A percentile compares a stretch with the other conserved stretches of the same genome.
Conservation (phyloP, 2,888 invertebrate species). For the Drosophila nigritarsus region DNA sequence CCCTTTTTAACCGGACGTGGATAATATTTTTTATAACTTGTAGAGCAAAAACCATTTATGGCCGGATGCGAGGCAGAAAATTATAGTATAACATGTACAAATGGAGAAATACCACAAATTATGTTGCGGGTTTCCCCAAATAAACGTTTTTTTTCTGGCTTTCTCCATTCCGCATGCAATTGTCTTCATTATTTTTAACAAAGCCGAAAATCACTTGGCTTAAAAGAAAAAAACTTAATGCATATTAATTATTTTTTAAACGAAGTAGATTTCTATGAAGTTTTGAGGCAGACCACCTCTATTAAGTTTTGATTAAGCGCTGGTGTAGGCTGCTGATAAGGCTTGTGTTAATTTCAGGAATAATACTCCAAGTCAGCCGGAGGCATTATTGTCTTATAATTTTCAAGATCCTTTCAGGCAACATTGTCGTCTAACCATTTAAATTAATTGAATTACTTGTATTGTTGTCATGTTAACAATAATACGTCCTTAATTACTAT, state of each 20-base stretch:
- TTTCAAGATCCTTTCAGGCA: not conserved
- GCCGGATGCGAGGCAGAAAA: not conserved
- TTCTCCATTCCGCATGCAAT: not conserved
- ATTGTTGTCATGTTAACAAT: not conserved
- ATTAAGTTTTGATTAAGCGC: not conserved
- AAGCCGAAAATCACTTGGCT: not conserved
- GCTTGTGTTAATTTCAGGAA: not conserved
- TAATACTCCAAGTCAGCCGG: not conserved
- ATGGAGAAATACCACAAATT: not conserved
- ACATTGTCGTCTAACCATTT: not conserved
- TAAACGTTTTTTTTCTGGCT: not conserved
- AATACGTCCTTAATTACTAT: not conserved
- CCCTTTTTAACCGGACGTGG: not conserved
- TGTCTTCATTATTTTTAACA: not conserved
- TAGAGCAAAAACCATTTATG: not conserved
- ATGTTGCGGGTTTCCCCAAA: not conserved
- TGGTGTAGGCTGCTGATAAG: not conserved
- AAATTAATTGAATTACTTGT: not conserved
- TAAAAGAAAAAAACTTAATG: not conserved
- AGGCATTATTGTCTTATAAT: not conserved
- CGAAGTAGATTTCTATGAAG: not conserved
- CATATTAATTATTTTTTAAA: not conserved
- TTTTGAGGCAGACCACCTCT: not conserved
- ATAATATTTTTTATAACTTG: not conserved
- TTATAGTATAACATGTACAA: not conserved